Conservation (phyloP, 2,888 invertebrate species). For the Glyphotaelius pellucidus region DNA sequence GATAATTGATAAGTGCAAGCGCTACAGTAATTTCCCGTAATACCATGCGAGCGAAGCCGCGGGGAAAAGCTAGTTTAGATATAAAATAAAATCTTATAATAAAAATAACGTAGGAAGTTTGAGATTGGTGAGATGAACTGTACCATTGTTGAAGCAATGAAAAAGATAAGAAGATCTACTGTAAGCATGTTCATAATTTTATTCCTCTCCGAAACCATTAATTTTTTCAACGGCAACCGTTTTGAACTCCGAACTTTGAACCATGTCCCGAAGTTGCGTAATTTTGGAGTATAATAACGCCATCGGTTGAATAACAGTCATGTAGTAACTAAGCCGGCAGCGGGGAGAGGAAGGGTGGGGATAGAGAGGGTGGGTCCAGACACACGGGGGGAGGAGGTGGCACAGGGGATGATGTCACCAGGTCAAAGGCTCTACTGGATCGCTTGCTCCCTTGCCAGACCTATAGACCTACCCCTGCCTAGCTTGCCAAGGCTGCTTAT, state of each 20-base stretch:
- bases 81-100: no score
- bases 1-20: no score
- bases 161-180: not conserved
- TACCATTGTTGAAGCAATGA: not conserved
- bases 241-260: not conserved
- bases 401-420: constrained; percentile 38
- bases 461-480: constrained; percentile 8
- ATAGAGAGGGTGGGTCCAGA: not conserved
- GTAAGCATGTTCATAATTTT: not conserved
- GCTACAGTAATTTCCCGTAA: no score
- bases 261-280: not conserved
- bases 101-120: no score
- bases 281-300: not conserved
- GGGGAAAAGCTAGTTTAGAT: no score
- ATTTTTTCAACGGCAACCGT: not conserved
- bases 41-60: no score
- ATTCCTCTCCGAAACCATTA: not conserved
- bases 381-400: not conserved
- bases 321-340: not conserved
- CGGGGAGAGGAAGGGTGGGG: not conserved
- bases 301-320: not conserved
- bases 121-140: not conserved
- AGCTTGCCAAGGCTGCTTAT: not conserved
- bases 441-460: not conserved
- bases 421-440: constrained; percentile 25